Evolutionary conservation across 2,888 invertebrate species (phyloP), one percentile per base, ranked within the genome.

Genomic region (Craniophora ligustri): DNA sequence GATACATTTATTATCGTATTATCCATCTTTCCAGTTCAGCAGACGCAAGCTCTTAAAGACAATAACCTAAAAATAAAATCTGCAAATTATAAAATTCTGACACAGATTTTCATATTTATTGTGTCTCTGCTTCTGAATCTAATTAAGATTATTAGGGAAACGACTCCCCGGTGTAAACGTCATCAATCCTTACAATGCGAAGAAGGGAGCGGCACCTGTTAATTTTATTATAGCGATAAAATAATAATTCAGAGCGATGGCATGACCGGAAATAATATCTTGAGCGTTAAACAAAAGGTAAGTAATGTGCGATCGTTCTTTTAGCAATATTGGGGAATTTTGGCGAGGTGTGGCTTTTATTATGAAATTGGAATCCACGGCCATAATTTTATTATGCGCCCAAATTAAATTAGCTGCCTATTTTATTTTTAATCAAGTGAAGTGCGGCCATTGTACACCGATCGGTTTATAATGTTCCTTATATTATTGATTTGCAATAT

Each of bases 221-320:
- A 86, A 85, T 85, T 86, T 85, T 84, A 88, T 86, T 84, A 85
- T 69, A 64, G 66, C 83, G 81, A 86, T 90, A 88, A 88, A 88
- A 87, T 87, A 85, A 88, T 88, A 88, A 87, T 86, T 89, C 86
- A 85, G 67, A 59, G 35, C 74, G 82, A 85, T 89, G 77, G 88
- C 90, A 88, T 89, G 91, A 84, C 89, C 88, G 87, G 87, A 89
- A 87, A 89, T 90, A 90, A 91, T 91, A 89, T 88, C 82, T 75
- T 66, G 69, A 53, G 81, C 82, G 82, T 87, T 84, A 89, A 90
- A 86, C 86, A 88, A 86, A 87, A 83, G 86, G 82, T 82, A 86
- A 85, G 85, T 89, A 89, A 89, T 86, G 87, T 78, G 78, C 41
- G 79, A 73, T 74, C 83, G 82, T 87, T 87, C 86, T 82, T 86